Percentiles rank a stretch among this genome's conserved stretches.
These are phyloP conservation scores for Staurois parvus DNA, from an alignment of 2,797 vertebrate species.

Conservation along the genomic window DNA sequence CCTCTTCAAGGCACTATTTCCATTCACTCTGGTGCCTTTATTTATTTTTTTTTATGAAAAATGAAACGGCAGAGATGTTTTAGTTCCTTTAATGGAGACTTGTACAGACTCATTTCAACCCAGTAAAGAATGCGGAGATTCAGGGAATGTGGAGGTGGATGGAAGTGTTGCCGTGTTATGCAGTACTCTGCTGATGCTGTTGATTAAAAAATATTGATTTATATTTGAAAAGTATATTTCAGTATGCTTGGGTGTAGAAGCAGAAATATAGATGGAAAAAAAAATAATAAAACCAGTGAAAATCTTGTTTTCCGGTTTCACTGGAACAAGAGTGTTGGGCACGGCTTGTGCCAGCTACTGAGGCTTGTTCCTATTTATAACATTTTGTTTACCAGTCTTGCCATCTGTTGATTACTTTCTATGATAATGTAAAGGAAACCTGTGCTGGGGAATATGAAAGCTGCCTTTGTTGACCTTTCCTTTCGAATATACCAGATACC, in stretches of 20 bases:
- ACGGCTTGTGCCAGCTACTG: background rate
- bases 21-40: background rate
- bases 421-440: constrained; percentile 3
- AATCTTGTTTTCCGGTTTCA: background rate
- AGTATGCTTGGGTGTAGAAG: background rate
- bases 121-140: background rate
- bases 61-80: background rate
- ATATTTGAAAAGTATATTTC: background rate
- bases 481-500: no score
- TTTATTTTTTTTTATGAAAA: background rate
- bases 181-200: no score
- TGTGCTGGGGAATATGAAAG: background rate
- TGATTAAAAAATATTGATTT: background rate
- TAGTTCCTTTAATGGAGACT: background rate
- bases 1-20: background rate
- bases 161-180: background rate
- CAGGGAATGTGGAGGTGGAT: background rate
- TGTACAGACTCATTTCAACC: background rate
- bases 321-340: background rate
- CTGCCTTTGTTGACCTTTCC: no score
- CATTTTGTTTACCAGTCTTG: constrained; percentile 27
- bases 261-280: background rate
- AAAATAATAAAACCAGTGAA: background rate
- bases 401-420: constrained; percentile 40
- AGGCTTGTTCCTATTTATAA: constrained; percentile 16